Percentiles rank a stretch among this genome's conserved stretches.
Evolutionary conservation across 92 coral and sea anemone species (phyloP).

Genomic region (Phenganax subtilis): DNA sequence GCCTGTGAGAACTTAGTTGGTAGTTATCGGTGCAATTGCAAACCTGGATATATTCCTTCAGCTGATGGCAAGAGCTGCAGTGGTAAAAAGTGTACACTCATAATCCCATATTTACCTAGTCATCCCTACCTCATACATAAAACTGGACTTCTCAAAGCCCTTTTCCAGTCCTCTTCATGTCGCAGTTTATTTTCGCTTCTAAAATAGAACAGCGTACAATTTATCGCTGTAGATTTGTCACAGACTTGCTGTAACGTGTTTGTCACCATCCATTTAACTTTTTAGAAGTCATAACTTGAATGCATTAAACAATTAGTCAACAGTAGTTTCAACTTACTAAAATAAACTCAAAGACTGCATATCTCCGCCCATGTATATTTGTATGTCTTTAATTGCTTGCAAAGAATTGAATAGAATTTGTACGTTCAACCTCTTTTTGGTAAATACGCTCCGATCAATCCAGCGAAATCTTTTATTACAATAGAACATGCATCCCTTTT

Average conservation of each 20-base stretch:
- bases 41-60: conserved; percentile 13
- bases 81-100: not conserved
- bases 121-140: no score
- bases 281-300: not conserved
- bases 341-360: no score
- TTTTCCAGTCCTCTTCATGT: no score
- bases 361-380: no score
- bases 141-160: no score
- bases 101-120: not conserved
- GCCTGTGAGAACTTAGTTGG: conserved; percentile 59
- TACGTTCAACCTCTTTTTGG: not conserved
- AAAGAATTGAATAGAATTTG: not conserved
- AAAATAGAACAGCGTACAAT: no score
- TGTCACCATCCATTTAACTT: not conserved
- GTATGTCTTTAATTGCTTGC: not conserved
- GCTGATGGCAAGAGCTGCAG: conserved; percentile 1
- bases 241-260: no score
- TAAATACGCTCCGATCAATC: not conserved
- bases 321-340: not conserved
- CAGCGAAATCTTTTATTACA: no score
- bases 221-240: no score
- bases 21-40: conserved; percentile 59
- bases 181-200: no score
- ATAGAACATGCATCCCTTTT: not conserved
- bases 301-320: not conserved